Conservation (phyloP, 2,797 vertebrate genomes). For the Oryzias sinensis region DNA sequence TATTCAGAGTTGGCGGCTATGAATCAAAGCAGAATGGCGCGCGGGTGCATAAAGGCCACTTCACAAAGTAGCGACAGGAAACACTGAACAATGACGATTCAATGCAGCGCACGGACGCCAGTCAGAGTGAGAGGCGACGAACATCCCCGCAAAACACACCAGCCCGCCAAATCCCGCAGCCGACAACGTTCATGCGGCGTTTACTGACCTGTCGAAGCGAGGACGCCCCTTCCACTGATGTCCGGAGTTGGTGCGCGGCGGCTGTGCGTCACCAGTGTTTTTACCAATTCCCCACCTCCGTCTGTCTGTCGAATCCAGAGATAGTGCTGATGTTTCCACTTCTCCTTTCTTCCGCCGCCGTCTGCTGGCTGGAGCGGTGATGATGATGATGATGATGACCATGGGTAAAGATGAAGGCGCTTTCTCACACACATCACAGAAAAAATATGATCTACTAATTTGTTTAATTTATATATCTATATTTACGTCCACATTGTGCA, state of each 20-base stretch:
- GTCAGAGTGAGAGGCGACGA: constrained; percentile 2
- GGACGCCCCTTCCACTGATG: constrained; percentile 63
- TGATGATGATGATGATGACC: constrained; percentile 46
- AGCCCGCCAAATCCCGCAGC: constrained; percentile 8
- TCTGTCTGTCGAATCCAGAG: background rate
- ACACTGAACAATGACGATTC: constrained; percentile 10
- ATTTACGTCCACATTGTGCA: no score
- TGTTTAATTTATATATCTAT: no score
- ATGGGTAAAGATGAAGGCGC: background rate
- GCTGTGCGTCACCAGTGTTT: constrained; percentile 43
- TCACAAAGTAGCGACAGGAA: constrained; percentile 28
- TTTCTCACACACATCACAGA: no score
- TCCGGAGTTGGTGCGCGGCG: constrained; percentile 59
- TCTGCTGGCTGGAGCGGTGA: constrained; percentile 66
- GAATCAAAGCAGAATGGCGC: no score
- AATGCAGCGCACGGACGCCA: constrained; percentile 7
- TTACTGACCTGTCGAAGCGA: constrained; percentile 73
- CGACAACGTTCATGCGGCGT: background rate
- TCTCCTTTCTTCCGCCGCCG: constrained; percentile 80
- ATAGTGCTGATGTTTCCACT: constrained; percentile 79
- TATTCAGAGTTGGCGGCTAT: no score
- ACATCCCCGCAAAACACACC: constrained; percentile 8
- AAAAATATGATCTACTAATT: no score
- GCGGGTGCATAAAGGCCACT: constrained; percentile 24
- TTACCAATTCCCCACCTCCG: constrained; percentile 35